phyloP scores from a whole-genome alignment of 1,140 invertebrate genomes.

The Trichogramma pretiosum region DNA sequence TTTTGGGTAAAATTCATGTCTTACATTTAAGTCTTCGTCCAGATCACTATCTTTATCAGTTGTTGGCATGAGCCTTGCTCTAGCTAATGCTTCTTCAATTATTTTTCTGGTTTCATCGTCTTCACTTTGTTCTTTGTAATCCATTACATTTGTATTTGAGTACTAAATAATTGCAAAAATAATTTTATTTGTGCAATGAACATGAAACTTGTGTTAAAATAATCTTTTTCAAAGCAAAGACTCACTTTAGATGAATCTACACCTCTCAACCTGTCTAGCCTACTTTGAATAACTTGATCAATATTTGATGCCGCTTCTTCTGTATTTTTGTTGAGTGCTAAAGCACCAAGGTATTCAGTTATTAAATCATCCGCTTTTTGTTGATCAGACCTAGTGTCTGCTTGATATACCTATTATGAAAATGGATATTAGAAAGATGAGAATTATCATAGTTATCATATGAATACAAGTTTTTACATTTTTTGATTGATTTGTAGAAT shows the following conservation, averaged over 20 bases:
- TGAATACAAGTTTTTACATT: slow-evolving; percentile 20
- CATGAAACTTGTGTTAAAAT: neutral
- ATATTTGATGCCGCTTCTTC: slow-evolving; percentile 19
- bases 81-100: slow-evolving; percentile 33
- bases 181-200: neutral
- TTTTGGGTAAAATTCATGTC: slow-evolving; percentile 2
- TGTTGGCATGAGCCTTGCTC: slow-evolving; percentile 32
- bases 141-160: neutral
- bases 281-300: slow-evolving; percentile 25
- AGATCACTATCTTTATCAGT: slow-evolving; percentile 23
- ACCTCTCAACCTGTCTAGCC: slow-evolving; percentile 26
- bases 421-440: neutral
- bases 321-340: slow-evolving; percentile 24
- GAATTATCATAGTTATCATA: neutral
- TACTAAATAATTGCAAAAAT: neutral
- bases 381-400: slow-evolving; percentile 34
- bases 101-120: slow-evolving; percentile 27
- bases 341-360: slow-evolving; percentile 29
- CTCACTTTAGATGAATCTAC: slow-evolving; percentile 25
- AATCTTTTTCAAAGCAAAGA: no score
- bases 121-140: slow-evolving; percentile 28
- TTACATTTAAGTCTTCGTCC: slow-evolving; percentile 27
- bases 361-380: slow-evolving; percentile 39
- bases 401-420: slow-evolving; percentile 27
- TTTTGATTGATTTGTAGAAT: slow-evolving; percentile 16